phyloP scores from a whole-genome alignment of 2,888 invertebrate genomes.

The Apodemia zela region DNA sequence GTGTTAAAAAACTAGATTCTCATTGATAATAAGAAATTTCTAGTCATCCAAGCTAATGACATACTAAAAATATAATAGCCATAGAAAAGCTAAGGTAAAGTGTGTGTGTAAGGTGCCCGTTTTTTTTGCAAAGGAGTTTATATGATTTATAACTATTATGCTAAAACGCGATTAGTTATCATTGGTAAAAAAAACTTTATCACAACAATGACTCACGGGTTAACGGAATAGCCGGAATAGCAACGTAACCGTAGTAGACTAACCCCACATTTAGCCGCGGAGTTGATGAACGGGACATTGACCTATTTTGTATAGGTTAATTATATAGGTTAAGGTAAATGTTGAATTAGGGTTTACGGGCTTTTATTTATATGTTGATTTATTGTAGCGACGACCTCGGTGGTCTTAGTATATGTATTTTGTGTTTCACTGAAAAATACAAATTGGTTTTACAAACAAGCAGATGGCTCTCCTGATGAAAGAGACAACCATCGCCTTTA shows the following conservation, averaged over 20 bases:
- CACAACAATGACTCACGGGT: not conserved
- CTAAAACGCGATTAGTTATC: not conserved
- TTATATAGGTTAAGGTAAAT: slow-evolving; percentile 28
- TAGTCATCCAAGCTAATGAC: too few relatives aligned
- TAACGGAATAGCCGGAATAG: slow-evolving; percentile 7
- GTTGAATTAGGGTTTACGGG: slow-evolving; percentile 29
- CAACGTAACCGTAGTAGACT: slow-evolving; percentile 1
- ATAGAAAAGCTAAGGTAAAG: too few relatives aligned
- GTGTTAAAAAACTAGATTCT: too few relatives aligned
- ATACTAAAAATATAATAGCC: too few relatives aligned
- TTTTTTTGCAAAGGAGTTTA: too few relatives aligned
- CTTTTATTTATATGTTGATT: slow-evolving; percentile 10
- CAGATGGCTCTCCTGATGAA: too few relatives aligned
- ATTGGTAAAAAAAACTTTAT: not conserved
- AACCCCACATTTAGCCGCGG: slow-evolving; percentile 23
- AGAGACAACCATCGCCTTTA: too few relatives aligned
- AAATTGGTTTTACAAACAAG: too few relatives aligned
- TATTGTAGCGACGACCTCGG: not conserved
- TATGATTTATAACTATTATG: too few relatives aligned
- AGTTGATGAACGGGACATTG: slow-evolving; percentile 51
- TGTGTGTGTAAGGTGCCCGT: too few relatives aligned
- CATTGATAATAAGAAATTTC: too few relatives aligned
- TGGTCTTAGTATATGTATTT: not conserved
- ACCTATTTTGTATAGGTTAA: slow-evolving; percentile 59
- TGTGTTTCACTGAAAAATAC: too few relatives aligned